Evolutionary conservation across 1,140 invertebrate genomes (phyloP).

Genomic region (Panagrolaimus sp.): DNA sequence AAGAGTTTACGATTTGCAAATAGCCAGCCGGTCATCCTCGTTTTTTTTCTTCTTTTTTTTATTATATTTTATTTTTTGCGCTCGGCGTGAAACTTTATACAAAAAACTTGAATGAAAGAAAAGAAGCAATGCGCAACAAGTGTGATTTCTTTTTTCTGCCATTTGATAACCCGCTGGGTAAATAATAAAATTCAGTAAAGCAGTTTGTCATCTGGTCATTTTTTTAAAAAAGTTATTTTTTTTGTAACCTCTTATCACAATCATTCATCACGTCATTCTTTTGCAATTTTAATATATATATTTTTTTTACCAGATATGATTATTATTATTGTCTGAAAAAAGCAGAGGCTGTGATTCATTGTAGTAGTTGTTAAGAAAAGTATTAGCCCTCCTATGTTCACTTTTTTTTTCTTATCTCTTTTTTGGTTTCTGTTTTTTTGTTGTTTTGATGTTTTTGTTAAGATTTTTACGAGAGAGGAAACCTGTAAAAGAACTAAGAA

Average conservation of each 20-base stretch:
- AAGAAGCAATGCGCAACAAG: background rate
- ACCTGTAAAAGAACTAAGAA: no score
- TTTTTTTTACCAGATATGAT: background rate
- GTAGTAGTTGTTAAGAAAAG: no score
- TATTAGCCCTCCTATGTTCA: no score
- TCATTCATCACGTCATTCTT: background rate
- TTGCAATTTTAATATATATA: background rate
- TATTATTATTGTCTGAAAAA: background rate
- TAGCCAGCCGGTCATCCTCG: background rate
- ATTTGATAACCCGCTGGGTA: slow-evolving; percentile 14
- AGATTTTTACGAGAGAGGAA: no score
- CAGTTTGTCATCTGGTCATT: background rate
- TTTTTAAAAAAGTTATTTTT: background rate
- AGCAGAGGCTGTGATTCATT: background rate
- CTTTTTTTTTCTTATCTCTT: no score
- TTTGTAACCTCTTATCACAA: background rate
- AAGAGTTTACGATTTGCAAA: slow-evolving; percentile 16
- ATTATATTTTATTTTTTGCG: no score
- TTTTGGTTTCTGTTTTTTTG: no score
- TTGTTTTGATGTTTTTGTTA: no score
- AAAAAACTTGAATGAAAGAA: slow-evolving; percentile 7
- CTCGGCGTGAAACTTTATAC: background rate
- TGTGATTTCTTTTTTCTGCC: background rate
- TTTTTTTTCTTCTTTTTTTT: background rate
- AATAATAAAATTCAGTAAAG: slow-evolving; percentile 10